A percentile compares a stretch with the other conserved stretches of the same genome.
These are phyloP conservation scores for Sebastes trivittatus DNA, from an alignment of 2,797 vertebrate species.

Conservation along the genomic window DNA sequence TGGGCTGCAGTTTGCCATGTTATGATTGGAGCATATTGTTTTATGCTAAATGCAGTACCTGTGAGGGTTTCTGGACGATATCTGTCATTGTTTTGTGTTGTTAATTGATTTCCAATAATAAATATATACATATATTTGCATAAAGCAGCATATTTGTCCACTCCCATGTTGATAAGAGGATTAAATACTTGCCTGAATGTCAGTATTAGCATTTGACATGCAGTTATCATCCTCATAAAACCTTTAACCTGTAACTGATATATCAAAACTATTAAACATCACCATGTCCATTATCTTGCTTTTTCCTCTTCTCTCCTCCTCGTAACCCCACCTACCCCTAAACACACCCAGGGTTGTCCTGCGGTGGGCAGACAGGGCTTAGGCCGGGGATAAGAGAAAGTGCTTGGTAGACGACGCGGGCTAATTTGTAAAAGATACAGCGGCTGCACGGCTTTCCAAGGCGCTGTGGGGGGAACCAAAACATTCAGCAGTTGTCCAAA, in stretches of 20 bases:
- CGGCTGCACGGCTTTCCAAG: conserved; percentile 77
- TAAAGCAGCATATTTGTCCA: no score
- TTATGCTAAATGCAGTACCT: no score
- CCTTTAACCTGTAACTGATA: not conserved
- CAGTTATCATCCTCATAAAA: not conserved
- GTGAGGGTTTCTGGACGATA: no score
- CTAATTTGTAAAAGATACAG: conserved; percentile 86
- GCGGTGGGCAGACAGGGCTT: conserved; percentile 63
- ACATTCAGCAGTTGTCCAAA: conserved; percentile 87
- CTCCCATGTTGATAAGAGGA: no score
- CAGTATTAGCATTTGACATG: not conserved
- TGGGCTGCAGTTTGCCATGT: no score
- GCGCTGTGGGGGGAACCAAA: conserved; percentile 81
- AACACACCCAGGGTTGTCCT: conserved; percentile 41
- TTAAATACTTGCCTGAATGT: no score
- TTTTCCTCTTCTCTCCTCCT: not conserved
- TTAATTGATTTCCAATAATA: no score
- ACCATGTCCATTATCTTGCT: not conserved
- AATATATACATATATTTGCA: no score
- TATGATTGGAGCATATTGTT: no score
- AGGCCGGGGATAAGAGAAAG: conserved; percentile 70
- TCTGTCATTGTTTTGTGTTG: no score
- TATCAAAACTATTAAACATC: conserved; percentile 4
- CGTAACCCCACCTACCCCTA: conserved; percentile 3
- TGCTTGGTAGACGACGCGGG: conserved; percentile 74